These are phyloP conservation scores for Oithona nana DNA, from an alignment of 2,888 invertebrate species.

Conservation along the genomic window DNA sequence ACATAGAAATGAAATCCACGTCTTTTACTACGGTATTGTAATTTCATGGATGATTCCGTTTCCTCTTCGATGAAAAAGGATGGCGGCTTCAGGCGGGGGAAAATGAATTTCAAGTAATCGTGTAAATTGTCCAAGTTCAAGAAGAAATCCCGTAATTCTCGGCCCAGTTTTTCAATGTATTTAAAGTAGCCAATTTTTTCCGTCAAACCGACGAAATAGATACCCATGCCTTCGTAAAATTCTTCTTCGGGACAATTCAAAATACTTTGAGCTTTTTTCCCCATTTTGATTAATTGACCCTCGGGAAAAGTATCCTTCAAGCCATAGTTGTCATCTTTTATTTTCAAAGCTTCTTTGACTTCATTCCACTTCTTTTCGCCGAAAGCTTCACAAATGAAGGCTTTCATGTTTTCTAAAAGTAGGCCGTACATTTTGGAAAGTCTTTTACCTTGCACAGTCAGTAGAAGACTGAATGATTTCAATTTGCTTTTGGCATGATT, in stretches of 20 bases:
- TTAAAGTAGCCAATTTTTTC: conserved; percentile 4
- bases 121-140: conserved; percentile 17
- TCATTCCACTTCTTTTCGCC: conserved; percentile 11
- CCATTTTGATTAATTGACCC: conserved; percentile 13
- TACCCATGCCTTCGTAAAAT: conserved; percentile 17
- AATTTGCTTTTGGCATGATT: too few species aligned
- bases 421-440: conserved; percentile 14
- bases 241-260: conserved; percentile 5
- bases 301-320: conserved; percentile 2
- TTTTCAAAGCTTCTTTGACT: background rate
- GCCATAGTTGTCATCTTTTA: conserved; percentile 1
- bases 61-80: conserved; percentile 13
- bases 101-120: conserved; percentile 14
- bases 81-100: conserved; percentile 12
- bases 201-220: conserved; percentile 9
- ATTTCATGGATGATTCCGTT: conserved; percentile 2
- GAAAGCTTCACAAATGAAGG: background rate
- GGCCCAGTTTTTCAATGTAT: conserved; percentile 3
- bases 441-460: too few species aligned
- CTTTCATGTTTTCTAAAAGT: conserved; percentile 3
- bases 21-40: conserved; percentile 15
- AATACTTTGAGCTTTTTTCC: conserved; percentile 1
- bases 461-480: background rate
- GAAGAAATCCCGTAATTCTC: conserved; percentile 16
- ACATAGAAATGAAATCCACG: conserved; percentile 16